phyloP scores from a whole-genome alignment of 2,888 invertebrate species.

The Tryphoninae sp. region DNA sequence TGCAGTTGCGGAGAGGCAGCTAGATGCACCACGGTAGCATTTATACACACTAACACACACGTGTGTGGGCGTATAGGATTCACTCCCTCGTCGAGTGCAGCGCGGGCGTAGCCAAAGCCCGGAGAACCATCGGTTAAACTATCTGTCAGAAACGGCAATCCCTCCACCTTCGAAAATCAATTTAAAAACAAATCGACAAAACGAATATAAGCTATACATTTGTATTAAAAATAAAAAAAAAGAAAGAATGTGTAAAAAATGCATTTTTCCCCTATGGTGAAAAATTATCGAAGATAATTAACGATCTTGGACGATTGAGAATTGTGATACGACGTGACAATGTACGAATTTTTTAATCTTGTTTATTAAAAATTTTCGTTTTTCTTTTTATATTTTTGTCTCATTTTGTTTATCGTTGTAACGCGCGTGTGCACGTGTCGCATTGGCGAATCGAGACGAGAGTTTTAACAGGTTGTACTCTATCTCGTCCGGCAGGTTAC shows the following conservation, averaged over 20 bases:
- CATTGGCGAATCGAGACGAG: slow-evolving; percentile 1
- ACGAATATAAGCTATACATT: slow-evolving; percentile 3
- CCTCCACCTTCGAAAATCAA: slow-evolving; percentile 41
- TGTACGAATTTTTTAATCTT: too few species aligned
- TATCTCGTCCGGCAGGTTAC: slow-evolving; percentile 41
- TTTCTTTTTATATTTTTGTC: neutral
- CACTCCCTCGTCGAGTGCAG: slow-evolving; percentile 8
- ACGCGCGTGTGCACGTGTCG: neutral
- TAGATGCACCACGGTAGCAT: slow-evolving; percentile 19
- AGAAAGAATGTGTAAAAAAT: neutral
- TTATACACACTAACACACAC: neutral
- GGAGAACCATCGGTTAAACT: slow-evolving; percentile 37
- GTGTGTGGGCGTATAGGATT: neutral
- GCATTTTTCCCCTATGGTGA: too few species aligned
- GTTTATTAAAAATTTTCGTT: too few species aligned
- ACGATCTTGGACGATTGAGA: too few species aligned
- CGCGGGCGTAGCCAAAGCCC: slow-evolving; percentile 21
- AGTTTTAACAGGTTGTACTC: neutral
- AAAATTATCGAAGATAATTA: too few species aligned
- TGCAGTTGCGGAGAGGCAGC: slow-evolving; percentile 29
- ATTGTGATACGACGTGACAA: too few species aligned
- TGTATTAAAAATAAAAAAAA: neutral
- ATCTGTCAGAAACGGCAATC: slow-evolving; percentile 38
- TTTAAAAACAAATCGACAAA: slow-evolving; percentile 12
- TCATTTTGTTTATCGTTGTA: neutral